Base-by-base conservation (phyloP, 2,113 vertebrate species). In the Pluvianellus socialis region DNA sequence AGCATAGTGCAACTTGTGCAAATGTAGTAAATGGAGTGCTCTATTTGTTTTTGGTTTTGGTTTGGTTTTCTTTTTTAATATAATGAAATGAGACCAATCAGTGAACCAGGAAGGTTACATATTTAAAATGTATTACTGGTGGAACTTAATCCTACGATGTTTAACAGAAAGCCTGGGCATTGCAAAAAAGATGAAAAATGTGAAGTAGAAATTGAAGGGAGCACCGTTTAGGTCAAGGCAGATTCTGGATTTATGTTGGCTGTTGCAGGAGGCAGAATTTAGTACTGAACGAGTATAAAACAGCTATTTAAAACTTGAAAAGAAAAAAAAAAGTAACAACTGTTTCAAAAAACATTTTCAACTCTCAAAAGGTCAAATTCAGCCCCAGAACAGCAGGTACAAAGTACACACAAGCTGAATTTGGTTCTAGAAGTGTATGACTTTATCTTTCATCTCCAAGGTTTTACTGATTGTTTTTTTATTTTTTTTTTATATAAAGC, bases 381-480 rank as follows among this genome's bases (percentile, higher is more conserved):
- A 84, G 72, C 72, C 92, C 38, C 47, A 77, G 90, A 95, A 90
- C 68, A 95, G 63, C 68, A 94, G 61, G 82, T 77, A 84, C 55
- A 86, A 81, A 94, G 61, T 74, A 94, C 14, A 77, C 42, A 67
- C 11, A 52, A 74, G 44, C 33, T 95, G 82, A 94, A 86, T 95
- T 86, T 93, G 83, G 47, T 81, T 88, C 84, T 79, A 45, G 45
- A 92, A 89, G 32, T 91, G 21, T 87, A 72, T 91, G 88, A 96
- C 90, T 91, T 95, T 90, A 93, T 85, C 68, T 82, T 96, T 96
- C 63, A 92, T 87, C 65, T 82, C 56, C 63, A 95, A 92, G 92
- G 45, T 92, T 93, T 96, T 94, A 79, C 49, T 83, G 74, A 68
- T 70, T 77, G 61, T 12, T 74, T 30, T 74, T 42, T 11, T 21